Evolutionary conservation across 2,888 invertebrate genomes (phyloP).

Genomic region (Lissocephala sabroskyi): DNA sequence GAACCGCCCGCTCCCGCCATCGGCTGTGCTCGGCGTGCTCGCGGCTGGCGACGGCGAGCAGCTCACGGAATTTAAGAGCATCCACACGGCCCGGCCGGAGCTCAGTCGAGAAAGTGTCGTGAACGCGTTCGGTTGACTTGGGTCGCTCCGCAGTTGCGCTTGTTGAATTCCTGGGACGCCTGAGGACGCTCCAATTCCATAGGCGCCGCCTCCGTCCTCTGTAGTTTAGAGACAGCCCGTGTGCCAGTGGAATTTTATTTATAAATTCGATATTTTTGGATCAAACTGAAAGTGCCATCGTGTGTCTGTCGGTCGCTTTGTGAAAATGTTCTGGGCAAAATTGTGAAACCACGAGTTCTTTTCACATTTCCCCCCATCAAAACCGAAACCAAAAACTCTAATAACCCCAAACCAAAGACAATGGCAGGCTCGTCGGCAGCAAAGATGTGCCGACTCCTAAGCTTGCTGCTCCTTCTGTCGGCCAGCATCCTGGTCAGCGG

Average conservation of each 20-base stretch:
- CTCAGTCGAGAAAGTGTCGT: conserved; percentile 49
- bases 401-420: conserved; percentile 10
- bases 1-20: background rate
- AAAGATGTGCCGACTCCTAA: conserved; percentile 39
- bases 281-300: conserved; percentile 26
- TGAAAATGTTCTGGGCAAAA: conserved; percentile 46
- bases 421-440: conserved; percentile 12
- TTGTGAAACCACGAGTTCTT: conserved; percentile 42
- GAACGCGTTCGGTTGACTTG: conserved; percentile 41
- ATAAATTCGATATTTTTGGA: conserved; percentile 66
- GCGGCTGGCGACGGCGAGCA: conserved; percentile 6
- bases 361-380: background rate
- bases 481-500: conserved; percentile 33
- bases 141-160: conserved; percentile 19
- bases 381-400: background rate
- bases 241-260: conserved; percentile 52
- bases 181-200: conserved; percentile 39
- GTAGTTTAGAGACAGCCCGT: conserved; percentile 15
- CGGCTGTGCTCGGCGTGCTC: background rate
- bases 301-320: conserved; percentile 13
- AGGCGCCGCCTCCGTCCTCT: conserved; percentile 7
- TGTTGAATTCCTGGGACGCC: conserved; percentile 24
- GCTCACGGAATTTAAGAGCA: conserved; percentile 58
- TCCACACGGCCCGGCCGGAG: conserved; percentile 40
- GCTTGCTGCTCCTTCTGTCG: conserved; percentile 26